Percentiles rank a stretch among this genome's conserved stretches.
Conservation (phyloP, 2,888 invertebrate species). For the Hofmannophila pseudospretella region DNA sequence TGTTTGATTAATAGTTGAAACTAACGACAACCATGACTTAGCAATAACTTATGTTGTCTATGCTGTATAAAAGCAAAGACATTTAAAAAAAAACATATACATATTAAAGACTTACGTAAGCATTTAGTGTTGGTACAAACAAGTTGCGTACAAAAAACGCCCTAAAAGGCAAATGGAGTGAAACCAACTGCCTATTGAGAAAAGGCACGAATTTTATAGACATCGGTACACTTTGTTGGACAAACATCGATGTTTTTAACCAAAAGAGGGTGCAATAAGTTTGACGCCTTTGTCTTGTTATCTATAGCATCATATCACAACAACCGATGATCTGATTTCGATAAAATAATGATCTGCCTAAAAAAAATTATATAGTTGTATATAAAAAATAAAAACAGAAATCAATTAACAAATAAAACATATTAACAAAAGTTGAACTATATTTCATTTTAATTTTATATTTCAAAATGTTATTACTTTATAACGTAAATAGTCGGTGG, state of each 20-base stretch:
- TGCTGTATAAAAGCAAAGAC: neutral
- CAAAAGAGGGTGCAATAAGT: too few species aligned
- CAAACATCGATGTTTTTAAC: neutral
- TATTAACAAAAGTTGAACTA: too few species aligned
- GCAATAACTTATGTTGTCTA: neutral
- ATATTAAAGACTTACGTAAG: constrained; percentile 6
- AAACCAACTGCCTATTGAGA: constrained; percentile 17
- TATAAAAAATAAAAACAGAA: too few species aligned
- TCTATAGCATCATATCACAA: too few species aligned
- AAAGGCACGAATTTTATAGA: constrained; percentile 9
- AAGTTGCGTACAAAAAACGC: constrained; percentile 9
- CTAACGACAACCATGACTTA: constrained; percentile 6
- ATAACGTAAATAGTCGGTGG: too few species aligned
- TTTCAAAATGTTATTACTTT: too few species aligned
- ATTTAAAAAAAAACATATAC: constrained; percentile 3
- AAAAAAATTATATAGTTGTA: too few species aligned
- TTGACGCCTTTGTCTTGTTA: too few species aligned
- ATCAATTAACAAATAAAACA: too few species aligned
- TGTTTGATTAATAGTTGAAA: constrained; percentile 2
- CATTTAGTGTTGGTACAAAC: constrained; percentile 4
- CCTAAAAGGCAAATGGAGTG: constrained; percentile 31
- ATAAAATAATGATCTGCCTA: too few species aligned
- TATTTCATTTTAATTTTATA: too few species aligned
- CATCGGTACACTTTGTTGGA: neutral
- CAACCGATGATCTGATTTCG: too few species aligned